A percentile compares a stretch with the other conserved stretches of the same genome.
These are phyloP conservation scores for Belgica antarctica DNA, from an alignment of 2,888 invertebrate species.

Conservation along the genomic window DNA sequence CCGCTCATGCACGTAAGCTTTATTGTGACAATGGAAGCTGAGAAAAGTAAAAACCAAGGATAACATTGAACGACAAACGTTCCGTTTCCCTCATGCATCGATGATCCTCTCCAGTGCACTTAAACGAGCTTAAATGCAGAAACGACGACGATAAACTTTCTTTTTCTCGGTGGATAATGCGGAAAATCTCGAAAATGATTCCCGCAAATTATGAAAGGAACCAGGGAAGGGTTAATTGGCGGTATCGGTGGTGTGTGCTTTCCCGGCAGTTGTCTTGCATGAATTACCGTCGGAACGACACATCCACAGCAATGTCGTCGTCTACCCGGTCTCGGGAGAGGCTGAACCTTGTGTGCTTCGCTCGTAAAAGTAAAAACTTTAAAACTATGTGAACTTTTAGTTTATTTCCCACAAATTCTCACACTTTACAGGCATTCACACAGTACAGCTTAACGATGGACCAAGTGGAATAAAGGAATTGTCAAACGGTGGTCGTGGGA, in stretches of 20 bases:
- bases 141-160: constrained; percentile 22
- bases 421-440: neutral
- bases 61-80: neutral
- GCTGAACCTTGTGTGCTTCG: neutral
- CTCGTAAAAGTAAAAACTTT: neutral
- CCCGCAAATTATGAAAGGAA: constrained; percentile 23
- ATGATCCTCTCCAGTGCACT: constrained; percentile 15
- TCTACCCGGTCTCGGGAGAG: neutral
- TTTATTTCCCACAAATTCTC: constrained; percentile 8
- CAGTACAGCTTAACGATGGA: too few relatives aligned
- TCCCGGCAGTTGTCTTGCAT: neutral
- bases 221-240: constrained; percentile 2
- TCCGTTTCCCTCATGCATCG: constrained; percentile 19
- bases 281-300: neutral
- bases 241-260: neutral
- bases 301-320: constrained; percentile 9
- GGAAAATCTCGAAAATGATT: constrained; percentile 22
- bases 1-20: neutral
- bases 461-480: too few relatives aligned
- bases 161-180: neutral
- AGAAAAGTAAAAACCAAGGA: constrained; percentile 1
- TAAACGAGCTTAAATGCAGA: constrained; percentile 15
- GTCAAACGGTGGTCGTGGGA: too few relatives aligned
- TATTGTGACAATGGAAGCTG: neutral
- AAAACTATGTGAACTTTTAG: constrained; percentile 12